Evolutionary conservation across 2,113 vertebrate genomes (phyloP).

Genomic region (Solea senegalensis): DNA sequence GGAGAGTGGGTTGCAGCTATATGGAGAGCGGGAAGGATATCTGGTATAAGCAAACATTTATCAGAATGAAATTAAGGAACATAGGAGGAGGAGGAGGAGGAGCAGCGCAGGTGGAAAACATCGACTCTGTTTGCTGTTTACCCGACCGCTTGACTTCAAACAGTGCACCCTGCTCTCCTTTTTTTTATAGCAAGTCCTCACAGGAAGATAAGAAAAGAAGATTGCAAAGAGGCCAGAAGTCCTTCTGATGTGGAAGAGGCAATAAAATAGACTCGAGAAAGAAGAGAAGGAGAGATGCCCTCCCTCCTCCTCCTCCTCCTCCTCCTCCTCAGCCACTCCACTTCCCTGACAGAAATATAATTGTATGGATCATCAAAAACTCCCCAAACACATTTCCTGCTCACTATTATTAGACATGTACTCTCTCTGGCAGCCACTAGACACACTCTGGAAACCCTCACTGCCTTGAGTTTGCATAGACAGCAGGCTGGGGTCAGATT

Average conservation of each 20-base stretch:
- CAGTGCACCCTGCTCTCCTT: conserved; percentile 24
- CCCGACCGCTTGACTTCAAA: conserved; percentile 56
- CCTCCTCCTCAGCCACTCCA: conserved; percentile 27
- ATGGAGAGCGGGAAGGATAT: conserved; percentile 1
- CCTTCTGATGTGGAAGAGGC: conserved; percentile 16
- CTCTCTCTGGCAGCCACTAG: conserved; percentile 46
- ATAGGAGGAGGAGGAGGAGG: conserved; percentile 9
- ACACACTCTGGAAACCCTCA: conserved; percentile 43
- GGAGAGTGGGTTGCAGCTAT: neutral
- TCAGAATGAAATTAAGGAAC: conserved; percentile 49
- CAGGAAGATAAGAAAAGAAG: conserved; percentile 44
- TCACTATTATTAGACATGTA: conserved; percentile 70
- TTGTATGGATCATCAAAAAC: conserved; percentile 64
- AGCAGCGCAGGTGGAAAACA: conserved; percentile 56
- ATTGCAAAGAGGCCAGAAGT: conserved; percentile 29
- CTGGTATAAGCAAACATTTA: conserved; percentile 32
- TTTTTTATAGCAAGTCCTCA: conserved; percentile 45
- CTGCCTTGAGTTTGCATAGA: conserved; percentile 32
- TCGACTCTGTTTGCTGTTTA: conserved; percentile 52
- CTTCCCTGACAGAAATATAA: conserved; percentile 60
- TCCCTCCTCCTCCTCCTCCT: conserved; percentile 18
- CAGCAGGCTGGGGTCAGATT: conserved; percentile 49
- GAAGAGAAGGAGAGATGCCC: conserved; percentile 24
- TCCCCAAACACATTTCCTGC: conserved; percentile 66
- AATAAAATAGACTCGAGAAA: conserved; percentile 18